Conservation (phyloP, 2,797 vertebrate genomes). For the Intellagama lesueurii region DNA sequence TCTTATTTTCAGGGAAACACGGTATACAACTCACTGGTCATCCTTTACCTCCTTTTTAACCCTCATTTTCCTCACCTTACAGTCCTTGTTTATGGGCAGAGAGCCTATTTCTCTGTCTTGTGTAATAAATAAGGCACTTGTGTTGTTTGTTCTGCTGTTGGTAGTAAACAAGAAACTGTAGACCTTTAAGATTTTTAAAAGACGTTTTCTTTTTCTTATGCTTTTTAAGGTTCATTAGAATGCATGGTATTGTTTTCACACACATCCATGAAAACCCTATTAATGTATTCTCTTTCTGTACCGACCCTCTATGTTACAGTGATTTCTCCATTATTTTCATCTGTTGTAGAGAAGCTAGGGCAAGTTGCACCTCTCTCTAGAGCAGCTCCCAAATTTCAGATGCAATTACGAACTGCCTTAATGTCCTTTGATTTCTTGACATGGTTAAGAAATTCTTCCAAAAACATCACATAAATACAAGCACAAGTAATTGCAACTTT, state of each 20-base stretch:
- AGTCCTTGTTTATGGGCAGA: not conserved
- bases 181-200: too few relatives aligned
- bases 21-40: not conserved
- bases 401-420: not conserved
- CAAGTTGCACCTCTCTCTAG: not conserved
- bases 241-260: not conserved
- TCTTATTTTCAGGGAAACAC: too few relatives aligned
- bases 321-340: constrained; percentile 11
- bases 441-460: not conserved
- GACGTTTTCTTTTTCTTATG: not conserved
- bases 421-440: constrained; percentile 5
- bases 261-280: not conserved
- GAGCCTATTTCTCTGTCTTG: not conserved
- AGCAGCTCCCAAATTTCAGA: constrained; percentile 7
- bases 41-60: not conserved
- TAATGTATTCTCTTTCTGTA: constrained; percentile 5
- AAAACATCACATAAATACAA: not conserved
- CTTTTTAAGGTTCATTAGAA: not conserved
- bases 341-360: not conserved
- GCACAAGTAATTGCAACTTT: constrained; percentile 1
- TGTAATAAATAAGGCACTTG: not conserved
- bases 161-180: not conserved
- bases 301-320: not conserved
- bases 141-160: not conserved
- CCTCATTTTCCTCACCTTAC: not conserved